phyloP scores from a whole-genome alignment of 1,140 invertebrate genomes.

The Cecropterus lyciades region DNA sequence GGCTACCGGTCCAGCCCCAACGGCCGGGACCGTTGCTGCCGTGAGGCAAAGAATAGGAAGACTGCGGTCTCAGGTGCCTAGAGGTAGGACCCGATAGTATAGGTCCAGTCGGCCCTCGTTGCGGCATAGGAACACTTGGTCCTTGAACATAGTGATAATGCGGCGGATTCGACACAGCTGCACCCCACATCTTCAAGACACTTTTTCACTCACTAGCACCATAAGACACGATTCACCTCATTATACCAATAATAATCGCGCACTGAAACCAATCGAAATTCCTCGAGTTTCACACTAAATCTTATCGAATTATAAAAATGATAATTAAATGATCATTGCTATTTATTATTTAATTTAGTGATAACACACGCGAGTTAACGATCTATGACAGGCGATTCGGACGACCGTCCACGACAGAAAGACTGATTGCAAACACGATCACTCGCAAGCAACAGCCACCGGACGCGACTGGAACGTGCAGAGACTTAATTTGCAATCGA shows the following conservation, averaged over 20 bases:
- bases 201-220: conserved; percentile 58
- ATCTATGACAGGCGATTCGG: conserved; percentile 61
- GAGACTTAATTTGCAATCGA: conserved; percentile 78
- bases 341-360: conserved; percentile 60
- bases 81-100: conserved; percentile 60
- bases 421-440: conserved; percentile 69
- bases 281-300: conserved; percentile 46
- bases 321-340: conserved; percentile 65
- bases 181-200: conserved; percentile 74
- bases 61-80: conserved; percentile 70
- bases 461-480: conserved; percentile 73
- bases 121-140: conserved; percentile 51
- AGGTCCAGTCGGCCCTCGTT: conserved; percentile 64
- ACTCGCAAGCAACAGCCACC: conserved; percentile 74
- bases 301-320: conserved; percentile 59
- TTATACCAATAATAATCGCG: conserved; percentile 58
- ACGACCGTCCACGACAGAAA: conserved; percentile 72
- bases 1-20: conserved; percentile 73
- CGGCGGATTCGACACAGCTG: conserved; percentile 76
- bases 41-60: conserved; percentile 76
- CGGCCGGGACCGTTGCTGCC: conserved; percentile 70
- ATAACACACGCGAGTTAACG: conserved; percentile 62
- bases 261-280: conserved; percentile 61
- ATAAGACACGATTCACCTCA: conserved; percentile 68
- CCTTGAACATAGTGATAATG: conserved; percentile 76